These are phyloP conservation scores for Hassar affinis DNA, from an alignment of 2,113 vertebrate species.

Conservation along the genomic window DNA sequence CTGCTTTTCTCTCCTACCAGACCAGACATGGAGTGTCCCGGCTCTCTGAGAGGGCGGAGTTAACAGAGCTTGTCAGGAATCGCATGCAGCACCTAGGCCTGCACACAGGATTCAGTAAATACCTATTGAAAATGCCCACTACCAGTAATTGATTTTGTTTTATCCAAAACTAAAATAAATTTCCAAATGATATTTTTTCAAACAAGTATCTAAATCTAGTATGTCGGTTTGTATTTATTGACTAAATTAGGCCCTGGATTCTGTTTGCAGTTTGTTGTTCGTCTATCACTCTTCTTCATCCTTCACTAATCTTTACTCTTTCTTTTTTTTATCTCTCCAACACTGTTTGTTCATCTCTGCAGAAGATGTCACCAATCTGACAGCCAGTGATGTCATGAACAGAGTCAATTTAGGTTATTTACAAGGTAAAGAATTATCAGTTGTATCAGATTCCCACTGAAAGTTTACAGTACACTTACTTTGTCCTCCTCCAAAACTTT, in stretches of 20 bases:
- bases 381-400: slow-evolving; percentile 98
- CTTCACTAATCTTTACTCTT: not conserved
- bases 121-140: slow-evolving; percentile 19
- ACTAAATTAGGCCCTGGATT: not conserved
- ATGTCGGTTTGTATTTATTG: not conserved
- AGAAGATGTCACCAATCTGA: slow-evolving; percentile 94
- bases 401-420: slow-evolving; percentile 97
- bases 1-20: slow-evolving; percentile 82
- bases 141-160: slow-evolving; percentile 20
- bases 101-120: slow-evolving; percentile 85
- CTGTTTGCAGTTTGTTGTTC: not conserved
- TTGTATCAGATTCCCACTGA: not conserved
- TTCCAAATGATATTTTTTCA: not conserved
- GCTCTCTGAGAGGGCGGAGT: slow-evolving; percentile 89
- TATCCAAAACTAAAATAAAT: not conserved
- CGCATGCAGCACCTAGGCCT: slow-evolving; percentile 93
- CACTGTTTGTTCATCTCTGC: slow-evolving; percentile 62
- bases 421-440: slow-evolving; percentile 77
- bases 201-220: not conserved
- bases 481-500: not conserved
- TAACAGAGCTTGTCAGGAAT: slow-evolving; percentile 90
- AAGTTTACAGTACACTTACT: not conserved
- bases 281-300: no score
- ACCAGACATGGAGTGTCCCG: slow-evolving; percentile 83
- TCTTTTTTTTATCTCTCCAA: not conserved